Base-by-base conservation (phyloP, 1,140 invertebrate genomes). In the Panagrolaimus sp. region DNA sequence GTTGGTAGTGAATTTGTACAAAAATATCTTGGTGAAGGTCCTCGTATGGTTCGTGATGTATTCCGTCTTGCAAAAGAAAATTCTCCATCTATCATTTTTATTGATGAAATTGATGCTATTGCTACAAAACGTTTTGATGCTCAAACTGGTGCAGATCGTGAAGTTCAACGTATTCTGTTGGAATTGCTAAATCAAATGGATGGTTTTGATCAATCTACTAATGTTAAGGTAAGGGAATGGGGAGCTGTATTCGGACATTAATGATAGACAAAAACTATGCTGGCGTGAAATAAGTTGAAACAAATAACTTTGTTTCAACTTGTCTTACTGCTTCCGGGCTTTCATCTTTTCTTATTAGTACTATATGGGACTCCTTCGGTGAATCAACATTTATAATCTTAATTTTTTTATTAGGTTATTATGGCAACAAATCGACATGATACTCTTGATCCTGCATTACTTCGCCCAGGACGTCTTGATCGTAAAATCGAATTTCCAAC, bases 101-200 rank as follows among this genome's bases (percentile, higher is more conserved):
- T 79, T 57, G 76, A 78, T 63, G 77, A 79, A 69, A 76, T 77
- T 71, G 77, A 77, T 66, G 76, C 77, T 14, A 74, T 78, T 65
- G 73, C 76, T 8, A 78, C 79, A 0, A 81, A 82, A 66, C 77
- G 79, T 66, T 81, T 81, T 64, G 71, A 77, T 69, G 75, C 75
- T 9, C 75, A 98, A 85, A 98, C 82, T 66, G 65, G 78, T 84
- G 96, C 96, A 68, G 96, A 99, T 88, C 88, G 96, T 76, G 96
- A 99, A 86, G 96, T 99, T 0, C 96, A 99, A 84, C 89, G 96
- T 85, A 99, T 98, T 85, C 84, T 99, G 4, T 85, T 99, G 4
- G 96, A 99, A 82, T 86, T 99, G 11, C 86, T 99, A 0, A 99
- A 99, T 87, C 96, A 99, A 86, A 98, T 99, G 96, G 96, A 99